phyloP scores from a whole-genome alignment of 2,888 invertebrate species.

The Leptopilina syphax region DNA sequence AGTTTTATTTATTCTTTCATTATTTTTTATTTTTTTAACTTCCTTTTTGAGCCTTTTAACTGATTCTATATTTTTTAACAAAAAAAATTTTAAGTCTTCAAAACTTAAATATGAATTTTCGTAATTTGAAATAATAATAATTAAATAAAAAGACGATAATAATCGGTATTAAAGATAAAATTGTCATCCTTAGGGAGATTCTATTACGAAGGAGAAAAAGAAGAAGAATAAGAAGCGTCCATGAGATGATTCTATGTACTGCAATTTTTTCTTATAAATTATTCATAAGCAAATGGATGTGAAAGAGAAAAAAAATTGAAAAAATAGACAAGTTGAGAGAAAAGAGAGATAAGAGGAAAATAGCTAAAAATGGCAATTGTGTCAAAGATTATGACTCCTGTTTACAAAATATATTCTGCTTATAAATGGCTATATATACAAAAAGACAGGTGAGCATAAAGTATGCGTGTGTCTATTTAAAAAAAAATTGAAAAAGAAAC shows the following conservation, averaged over 20 bases:
- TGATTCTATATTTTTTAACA: too few relatives aligned
- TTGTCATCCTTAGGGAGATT: background rate
- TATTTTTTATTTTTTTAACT: too few relatives aligned
- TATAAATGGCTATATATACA: background rate
- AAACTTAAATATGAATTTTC: too few relatives aligned
- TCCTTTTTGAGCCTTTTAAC: too few relatives aligned
- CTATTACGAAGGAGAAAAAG: background rate
- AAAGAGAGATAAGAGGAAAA: background rate
- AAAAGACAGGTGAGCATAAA: slow-evolving; percentile 12
- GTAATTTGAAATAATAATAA: too few relatives aligned
- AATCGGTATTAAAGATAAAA: background rate
- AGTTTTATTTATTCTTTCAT: too few relatives aligned
- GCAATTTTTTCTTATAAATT: slow-evolving; percentile 4
- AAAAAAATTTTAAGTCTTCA: too few relatives aligned
- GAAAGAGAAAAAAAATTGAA: background rate
- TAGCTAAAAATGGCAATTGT: slow-evolving; percentile 57
- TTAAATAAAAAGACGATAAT: too few relatives aligned
- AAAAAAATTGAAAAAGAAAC: too few relatives aligned
- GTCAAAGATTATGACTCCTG: slow-evolving; percentile 44
- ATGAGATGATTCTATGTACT: background rate
- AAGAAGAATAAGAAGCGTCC: too few relatives aligned
- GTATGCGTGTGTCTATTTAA: background rate
- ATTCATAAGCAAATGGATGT: slow-evolving; percentile 6
- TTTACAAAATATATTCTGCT: slow-evolving; percentile 16
- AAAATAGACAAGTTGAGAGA: background rate